phyloP scores from a whole-genome alignment of 1,140 invertebrate genomes.

The Plodia interpunctella region DNA sequence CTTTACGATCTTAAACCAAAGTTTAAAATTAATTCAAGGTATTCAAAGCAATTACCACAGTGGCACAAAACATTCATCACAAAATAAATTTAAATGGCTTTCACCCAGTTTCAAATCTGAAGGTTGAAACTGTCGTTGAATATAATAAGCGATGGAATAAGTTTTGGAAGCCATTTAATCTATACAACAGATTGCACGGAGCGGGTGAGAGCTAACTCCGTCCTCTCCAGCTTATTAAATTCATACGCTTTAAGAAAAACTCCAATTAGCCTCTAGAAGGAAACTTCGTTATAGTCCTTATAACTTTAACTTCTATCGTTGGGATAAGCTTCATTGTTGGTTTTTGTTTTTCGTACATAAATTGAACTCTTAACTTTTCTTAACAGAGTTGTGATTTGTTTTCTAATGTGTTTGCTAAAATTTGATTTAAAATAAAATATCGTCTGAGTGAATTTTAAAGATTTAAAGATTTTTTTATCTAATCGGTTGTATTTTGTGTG shows the following conservation, averaged over 20 bases:
- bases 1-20: too few relatives aligned
- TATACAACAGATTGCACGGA: conserved; percentile 24
- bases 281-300: conserved; percentile 20
- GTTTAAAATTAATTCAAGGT: not conserved
- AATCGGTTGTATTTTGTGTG: too few relatives aligned
- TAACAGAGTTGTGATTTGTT: not conserved
- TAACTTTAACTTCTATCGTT: conserved; percentile 5
- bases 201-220: conserved; percentile 18
- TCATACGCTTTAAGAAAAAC: conserved; percentile 30
- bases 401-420: too few relatives aligned
- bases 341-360: not conserved
- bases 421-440: too few relatives aligned
- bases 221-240: conserved; percentile 25
- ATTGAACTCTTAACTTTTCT: not conserved
- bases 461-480: too few relatives aligned
- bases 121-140: not conserved
- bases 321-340: not conserved
- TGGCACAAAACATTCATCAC: not conserved
- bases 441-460: too few relatives aligned
- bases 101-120: not conserved
- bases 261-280: conserved; percentile 29
- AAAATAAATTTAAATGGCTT: not conserved
- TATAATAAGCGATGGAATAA: conserved; percentile 14
- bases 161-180: conserved; percentile 24
- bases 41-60: too few relatives aligned